Evolutionary conservation across 2,797 vertebrate species (phyloP).

Genomic region (Hippoglossus hippoglossus): DNA sequence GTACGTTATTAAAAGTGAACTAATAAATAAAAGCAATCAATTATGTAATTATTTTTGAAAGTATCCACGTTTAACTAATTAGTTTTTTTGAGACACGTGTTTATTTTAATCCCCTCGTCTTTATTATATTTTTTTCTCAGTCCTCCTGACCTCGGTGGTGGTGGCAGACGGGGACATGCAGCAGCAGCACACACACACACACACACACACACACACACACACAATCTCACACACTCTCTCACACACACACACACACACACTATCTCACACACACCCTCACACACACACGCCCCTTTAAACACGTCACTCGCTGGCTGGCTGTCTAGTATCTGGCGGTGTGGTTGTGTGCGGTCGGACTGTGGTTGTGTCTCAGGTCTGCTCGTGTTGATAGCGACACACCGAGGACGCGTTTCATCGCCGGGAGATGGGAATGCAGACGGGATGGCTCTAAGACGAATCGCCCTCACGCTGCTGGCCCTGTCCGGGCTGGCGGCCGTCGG

Average conservation of each 20-base stretch:
- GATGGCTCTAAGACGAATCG: conserved; percentile 79
- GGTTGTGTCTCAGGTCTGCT: conserved; percentile 81
- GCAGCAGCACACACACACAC: conserved; percentile 60
- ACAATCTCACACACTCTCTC: conserved; percentile 1
- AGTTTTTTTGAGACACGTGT: too few relatives aligned
- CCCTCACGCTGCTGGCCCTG: conserved; percentile 77
- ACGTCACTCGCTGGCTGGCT: conserved; percentile 78
- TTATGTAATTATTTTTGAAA: too few relatives aligned
- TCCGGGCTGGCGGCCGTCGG: conserved; percentile 70
- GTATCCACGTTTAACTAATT: too few relatives aligned
- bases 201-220: too few relatives aligned
- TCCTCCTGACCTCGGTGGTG: conserved; percentile 45
- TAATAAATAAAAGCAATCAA: too few relatives aligned
- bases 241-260: conserved; percentile 48
- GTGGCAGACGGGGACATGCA: conserved; percentile 32
- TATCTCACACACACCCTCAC: conserved; percentile 53
- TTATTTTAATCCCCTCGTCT: too few relatives aligned
- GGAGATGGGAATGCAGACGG: conserved; percentile 84
- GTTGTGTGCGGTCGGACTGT: conserved; percentile 74
- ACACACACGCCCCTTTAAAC: conserved; percentile 82
- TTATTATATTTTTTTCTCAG: conserved; percentile 12
- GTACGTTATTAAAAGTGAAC: too few relatives aligned
- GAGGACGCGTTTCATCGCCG: conserved; percentile 75
- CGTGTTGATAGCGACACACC: conserved; percentile 77
- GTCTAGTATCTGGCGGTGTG: conserved; percentile 64